Evolutionary conservation across 2,797 vertebrate genomes (phyloP).

Genomic region (Synaphobranchus kaupii): DNA sequence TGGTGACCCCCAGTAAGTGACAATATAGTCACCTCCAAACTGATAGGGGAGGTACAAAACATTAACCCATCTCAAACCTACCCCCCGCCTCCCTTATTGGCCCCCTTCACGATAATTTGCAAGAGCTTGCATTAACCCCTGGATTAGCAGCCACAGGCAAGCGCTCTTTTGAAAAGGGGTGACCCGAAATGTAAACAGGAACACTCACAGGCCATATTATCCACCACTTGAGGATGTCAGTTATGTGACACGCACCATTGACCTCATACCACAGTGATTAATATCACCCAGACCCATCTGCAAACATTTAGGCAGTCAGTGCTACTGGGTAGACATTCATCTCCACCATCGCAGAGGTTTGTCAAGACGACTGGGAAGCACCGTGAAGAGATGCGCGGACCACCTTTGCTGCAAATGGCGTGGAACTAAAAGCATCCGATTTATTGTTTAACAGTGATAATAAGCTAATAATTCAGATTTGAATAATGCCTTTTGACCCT

Average conservation of each 20-base stretch:
- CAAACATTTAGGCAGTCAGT: slow-evolving; percentile 38
- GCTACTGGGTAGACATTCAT: slow-evolving; percentile 36
- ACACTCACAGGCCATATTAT: slow-evolving; percentile 26
- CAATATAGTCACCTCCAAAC: slow-evolving; percentile 57
- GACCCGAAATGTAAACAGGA: slow-evolving; percentile 58
- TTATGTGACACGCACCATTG: slow-evolving; percentile 33
- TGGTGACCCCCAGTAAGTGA: slow-evolving; percentile 64
- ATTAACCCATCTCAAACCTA: neutral
- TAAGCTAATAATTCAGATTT: neutral
- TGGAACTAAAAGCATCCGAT: neutral
- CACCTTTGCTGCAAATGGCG: neutral
- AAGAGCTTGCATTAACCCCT: slow-evolving; percentile 56
- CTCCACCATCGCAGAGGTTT: slow-evolving; percentile 31
- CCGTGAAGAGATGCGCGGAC: neutral
- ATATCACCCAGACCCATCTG: slow-evolving; percentile 36
- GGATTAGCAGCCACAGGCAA: slow-evolving; percentile 41
- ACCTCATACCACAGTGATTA: slow-evolving; percentile 30
- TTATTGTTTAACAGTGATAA: neutral
- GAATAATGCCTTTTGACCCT: neutral
- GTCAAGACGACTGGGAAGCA: neutral
- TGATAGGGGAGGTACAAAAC: slow-evolving; percentile 54
- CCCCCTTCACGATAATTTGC: slow-evolving; percentile 62
- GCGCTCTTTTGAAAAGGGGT: slow-evolving; percentile 26
- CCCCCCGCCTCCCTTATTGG: slow-evolving; percentile 61
- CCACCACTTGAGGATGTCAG: slow-evolving; percentile 30